Conservation (phyloP, 2,888 invertebrate genomes). For the Coenonympha arcania region DNA sequence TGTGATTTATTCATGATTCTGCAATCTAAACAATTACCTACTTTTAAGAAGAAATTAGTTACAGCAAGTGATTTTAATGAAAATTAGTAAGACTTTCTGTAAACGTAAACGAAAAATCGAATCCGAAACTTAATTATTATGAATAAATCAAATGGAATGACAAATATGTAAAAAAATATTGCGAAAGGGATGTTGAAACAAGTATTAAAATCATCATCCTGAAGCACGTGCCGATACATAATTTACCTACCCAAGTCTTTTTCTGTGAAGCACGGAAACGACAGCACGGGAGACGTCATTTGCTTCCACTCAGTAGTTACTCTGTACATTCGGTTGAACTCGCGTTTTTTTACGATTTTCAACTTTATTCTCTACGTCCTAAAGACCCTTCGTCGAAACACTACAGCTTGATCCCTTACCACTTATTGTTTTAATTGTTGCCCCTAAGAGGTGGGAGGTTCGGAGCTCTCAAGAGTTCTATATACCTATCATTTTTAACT, state of each 20-base stretch:
- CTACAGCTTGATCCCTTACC: slow-evolving; percentile 34
- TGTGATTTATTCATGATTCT: no score
- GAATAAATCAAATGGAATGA: not conserved
- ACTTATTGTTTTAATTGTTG: slow-evolving; percentile 69
- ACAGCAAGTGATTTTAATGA: no score
- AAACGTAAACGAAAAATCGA: no score
- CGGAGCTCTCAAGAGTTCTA: slow-evolving; percentile 58
- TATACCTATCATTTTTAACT: slow-evolving; percentile 39
- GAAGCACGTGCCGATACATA: slow-evolving; percentile 47
- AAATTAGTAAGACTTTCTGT: no score
- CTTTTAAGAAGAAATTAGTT: no score
- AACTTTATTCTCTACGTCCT: slow-evolving; percentile 7
- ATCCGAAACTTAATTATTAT: not conserved
- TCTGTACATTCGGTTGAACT: slow-evolving; percentile 15
- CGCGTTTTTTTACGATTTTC: slow-evolving; percentile 1
- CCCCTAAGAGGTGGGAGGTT: slow-evolving; percentile 67
- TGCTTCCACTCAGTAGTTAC: slow-evolving; percentile 65
- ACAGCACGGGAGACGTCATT: slow-evolving; percentile 42
- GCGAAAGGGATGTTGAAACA: not conserved
- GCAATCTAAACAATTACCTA: no score
- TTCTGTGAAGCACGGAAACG: slow-evolving; percentile 29
- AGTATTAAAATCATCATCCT: slow-evolving; percentile 7
- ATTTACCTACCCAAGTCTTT: slow-evolving; percentile 57
- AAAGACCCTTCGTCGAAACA: not conserved
- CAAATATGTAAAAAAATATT: not conserved